Percentiles rank a stretch among this genome's conserved stretches.
phyloP scores from a whole-genome alignment of 92 coral and sea anemone species.

The Virgularia gustaviana region DNA sequence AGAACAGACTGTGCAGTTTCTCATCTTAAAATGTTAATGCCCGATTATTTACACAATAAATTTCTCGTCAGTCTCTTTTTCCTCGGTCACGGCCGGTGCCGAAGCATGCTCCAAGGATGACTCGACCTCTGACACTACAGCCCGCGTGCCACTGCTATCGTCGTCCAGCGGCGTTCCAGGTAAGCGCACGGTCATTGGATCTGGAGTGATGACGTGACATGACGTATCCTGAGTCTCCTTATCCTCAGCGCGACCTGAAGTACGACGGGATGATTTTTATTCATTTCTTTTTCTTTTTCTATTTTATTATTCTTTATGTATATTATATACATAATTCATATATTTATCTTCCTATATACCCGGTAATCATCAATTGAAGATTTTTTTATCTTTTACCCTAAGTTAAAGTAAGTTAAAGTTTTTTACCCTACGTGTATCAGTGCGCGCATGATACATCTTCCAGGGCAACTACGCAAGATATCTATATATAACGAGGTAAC shows the following conservation, averaged over 20 bases:
- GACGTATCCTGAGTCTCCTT: slow-evolving; percentile 6
- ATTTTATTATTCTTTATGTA: too few relatives aligned
- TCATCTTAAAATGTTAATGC: background rate
- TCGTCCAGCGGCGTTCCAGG: slow-evolving; percentile 98
- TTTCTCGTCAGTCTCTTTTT: background rate
- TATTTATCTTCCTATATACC: too few relatives aligned
- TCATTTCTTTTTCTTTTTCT: background rate
- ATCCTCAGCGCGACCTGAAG: background rate
- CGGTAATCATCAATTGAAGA: too few relatives aligned
- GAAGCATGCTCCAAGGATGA: background rate
- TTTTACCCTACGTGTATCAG: too few relatives aligned
- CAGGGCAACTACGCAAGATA: too few relatives aligned
- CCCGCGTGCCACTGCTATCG: slow-evolving; percentile 23
- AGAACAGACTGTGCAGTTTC: background rate
- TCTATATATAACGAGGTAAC: too few relatives aligned
- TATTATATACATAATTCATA: too few relatives aligned
- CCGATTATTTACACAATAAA: background rate
- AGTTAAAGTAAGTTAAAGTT: too few relatives aligned
- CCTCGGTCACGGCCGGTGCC: slow-evolving; percentile 2
- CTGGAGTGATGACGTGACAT: slow-evolving; percentile 32
- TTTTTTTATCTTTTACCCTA: too few relatives aligned
- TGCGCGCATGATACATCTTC: too few relatives aligned
- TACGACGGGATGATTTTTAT: too few relatives aligned
- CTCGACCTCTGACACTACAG: slow-evolving; percentile 8
- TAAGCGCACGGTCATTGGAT: slow-evolving; percentile 76